These are phyloP conservation scores for Trachelus iudaicus DNA, from an alignment of 2,888 invertebrate species.

Conservation along the genomic window DNA sequence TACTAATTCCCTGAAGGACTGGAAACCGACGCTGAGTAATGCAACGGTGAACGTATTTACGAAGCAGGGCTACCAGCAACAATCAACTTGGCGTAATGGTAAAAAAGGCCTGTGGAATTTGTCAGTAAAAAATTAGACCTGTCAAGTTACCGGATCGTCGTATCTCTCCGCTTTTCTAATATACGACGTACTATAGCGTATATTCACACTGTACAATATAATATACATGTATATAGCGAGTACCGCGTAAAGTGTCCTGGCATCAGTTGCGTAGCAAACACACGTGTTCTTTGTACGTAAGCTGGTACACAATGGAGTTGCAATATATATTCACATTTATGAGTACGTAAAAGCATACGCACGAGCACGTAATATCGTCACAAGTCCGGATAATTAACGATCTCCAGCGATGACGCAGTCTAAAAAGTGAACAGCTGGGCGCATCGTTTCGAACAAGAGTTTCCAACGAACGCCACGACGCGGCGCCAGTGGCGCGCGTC, in stretches of 20 bases:
- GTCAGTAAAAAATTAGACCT: not conserved
- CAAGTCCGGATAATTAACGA: not conserved
- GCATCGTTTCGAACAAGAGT: not conserved
- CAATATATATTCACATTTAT: not conserved
- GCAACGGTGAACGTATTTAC: not conserved
- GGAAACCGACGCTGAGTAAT: not conserved
- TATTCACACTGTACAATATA: not conserved
- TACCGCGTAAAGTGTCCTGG: not conserved
- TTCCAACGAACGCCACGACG: not conserved
- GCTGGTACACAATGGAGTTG: not conserved
- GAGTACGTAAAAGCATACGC: not conserved
- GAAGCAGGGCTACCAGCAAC: not conserved
- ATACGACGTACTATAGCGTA: not conserved
- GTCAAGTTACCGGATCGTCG: not conserved
- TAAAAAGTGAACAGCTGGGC: not conserved
- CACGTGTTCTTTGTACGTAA: not conserved
- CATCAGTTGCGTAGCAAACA: not conserved
- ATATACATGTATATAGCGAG: not conserved
- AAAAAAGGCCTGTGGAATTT: not conserved
- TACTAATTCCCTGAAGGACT: not conserved
- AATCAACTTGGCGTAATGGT: not conserved
- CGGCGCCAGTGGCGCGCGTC: not conserved
- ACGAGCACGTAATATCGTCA: not conserved
- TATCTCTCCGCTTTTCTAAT: not conserved
- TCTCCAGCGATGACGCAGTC: not conserved